Conservation (phyloP, 37 sponge, comb jelly and placozoan genomes). For the Amphimedon queenslandica region DNA sequence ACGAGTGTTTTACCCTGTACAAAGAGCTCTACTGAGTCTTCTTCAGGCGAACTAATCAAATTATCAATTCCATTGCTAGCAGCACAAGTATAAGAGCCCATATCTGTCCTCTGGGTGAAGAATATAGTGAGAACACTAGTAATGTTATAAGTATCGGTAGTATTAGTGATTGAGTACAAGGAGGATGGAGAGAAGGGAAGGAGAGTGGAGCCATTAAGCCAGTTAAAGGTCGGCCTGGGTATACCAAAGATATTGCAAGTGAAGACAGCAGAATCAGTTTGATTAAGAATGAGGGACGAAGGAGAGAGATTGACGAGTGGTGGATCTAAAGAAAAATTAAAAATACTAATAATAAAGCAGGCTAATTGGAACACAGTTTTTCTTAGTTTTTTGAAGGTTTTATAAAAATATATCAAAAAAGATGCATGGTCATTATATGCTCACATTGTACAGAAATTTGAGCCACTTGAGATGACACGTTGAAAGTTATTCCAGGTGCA, state of each 20-base stretch:
- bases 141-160: background rate
- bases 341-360: too few species aligned
- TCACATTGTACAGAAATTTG: background rate
- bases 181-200: background rate
- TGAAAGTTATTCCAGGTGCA: constrained; percentile 4
- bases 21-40: background rate
- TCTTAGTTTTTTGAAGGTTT: too few species aligned
- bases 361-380: too few species aligned
- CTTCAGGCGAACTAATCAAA: background rate
- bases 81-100: background rate
- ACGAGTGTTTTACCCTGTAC: constrained; percentile 12
- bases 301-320: background rate
- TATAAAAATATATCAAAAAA: background rate
- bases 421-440: background rate
- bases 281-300: background rate
- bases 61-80: background rate
- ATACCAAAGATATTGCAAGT: constrained; percentile 2
- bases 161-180: background rate
- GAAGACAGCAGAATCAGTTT: background rate
- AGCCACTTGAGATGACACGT: background rate
- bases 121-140: background rate
- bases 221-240: background rate
- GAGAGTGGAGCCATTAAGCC: background rate
- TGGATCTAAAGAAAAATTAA: background rate
- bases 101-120: background rate